Conservation (phyloP, 2,888 invertebrate species). For the Nemoura dubitans region DNA sequence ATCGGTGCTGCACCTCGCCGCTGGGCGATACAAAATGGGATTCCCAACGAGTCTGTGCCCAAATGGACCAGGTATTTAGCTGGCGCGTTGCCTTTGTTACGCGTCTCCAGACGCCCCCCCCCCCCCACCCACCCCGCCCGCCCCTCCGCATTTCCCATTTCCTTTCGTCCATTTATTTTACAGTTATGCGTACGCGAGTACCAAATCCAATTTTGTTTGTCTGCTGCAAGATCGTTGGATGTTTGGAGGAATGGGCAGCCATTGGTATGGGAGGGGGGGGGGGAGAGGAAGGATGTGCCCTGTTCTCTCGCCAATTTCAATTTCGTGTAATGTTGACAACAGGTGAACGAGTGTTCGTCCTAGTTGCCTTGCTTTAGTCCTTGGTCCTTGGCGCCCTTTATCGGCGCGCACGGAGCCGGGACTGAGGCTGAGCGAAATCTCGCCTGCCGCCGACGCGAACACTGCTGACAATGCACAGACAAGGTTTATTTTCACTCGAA, state of each 20-base stretch:
- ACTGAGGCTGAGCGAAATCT: not conserved
- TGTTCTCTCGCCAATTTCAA: conserved; percentile 46
- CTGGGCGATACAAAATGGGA: too few species aligned
- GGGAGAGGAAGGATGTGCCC: not conserved
- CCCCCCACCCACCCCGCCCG: not conserved
- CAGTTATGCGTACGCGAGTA: conserved; percentile 43
- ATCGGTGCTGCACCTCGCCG: too few species aligned
- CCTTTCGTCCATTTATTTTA: conserved; percentile 21
- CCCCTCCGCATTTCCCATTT: not conserved
- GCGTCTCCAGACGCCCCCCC: too few species aligned
- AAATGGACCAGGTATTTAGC: too few species aligned
- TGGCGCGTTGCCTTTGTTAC: too few species aligned
- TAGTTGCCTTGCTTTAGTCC: too few species aligned
- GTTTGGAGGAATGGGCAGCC: conserved; percentile 20
- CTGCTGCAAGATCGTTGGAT: conserved; percentile 36
- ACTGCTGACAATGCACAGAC: conserved; percentile 49
- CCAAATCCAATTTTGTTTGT: conserved; percentile 50
- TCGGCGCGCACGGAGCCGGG: too few species aligned
- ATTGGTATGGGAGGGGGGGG: not conserved
- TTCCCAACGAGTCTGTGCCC: too few species aligned
- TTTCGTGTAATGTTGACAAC: conserved; percentile 48
- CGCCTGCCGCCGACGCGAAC: not conserved
- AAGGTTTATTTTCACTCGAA: conserved; percentile 40
- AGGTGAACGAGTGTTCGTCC: conserved; percentile 45
- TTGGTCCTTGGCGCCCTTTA: too few species aligned